phyloP scores from a whole-genome alignment of 2,113 vertebrate species.

The pig (Sus scrofa) region T2T-Sscrofa CM000817.6:100403501-100404000 shows the following conservation, averaged over 20 bases:
- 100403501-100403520: too few species aligned
- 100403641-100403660: too few species aligned
- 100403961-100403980: not conserved
- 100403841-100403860: not conserved
- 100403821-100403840: not conserved
- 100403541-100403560: too few species aligned
- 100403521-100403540: too few species aligned
- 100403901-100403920: not conserved
- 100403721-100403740: not conserved
- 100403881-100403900: not conserved
- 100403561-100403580: not conserved
- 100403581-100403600: not conserved
- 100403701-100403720: not conserved
- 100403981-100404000: not conserved
- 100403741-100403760: not conserved
- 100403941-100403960: not conserved
- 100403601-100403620: not conserved
- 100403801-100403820: not conserved
- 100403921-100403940: not conserved
- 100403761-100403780: not conserved
- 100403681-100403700: not conserved
- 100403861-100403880: not conserved
- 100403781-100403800: not conserved
- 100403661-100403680: not conserved
- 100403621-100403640: not conserved